These are phyloP conservation scores for Euleptes europaea DNA, from an alignment of 2,113 vertebrate species.

Conservation along the genomic window DNA sequence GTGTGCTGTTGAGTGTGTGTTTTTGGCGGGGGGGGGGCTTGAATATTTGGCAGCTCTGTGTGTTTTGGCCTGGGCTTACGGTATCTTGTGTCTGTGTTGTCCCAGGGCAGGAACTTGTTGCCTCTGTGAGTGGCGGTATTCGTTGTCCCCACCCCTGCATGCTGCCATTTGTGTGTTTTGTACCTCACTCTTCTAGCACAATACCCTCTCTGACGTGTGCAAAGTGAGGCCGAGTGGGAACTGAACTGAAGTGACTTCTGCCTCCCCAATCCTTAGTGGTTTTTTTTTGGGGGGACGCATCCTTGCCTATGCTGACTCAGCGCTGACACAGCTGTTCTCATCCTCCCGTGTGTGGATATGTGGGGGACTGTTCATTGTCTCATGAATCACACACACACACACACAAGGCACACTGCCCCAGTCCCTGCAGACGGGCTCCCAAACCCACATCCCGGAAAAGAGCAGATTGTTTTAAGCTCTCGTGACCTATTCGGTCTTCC, in stretches of 20 bases:
- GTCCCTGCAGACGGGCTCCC: neutral
- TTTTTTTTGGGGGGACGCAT: too few species aligned
- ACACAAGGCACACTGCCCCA: neutral
- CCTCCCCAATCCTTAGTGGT: neutral
- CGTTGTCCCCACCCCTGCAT: too few species aligned
- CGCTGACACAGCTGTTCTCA: conserved; percentile 15
- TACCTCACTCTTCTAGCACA: too few species aligned
- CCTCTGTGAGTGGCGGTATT: too few species aligned
- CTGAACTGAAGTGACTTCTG: neutral
- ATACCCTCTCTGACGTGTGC: too few species aligned
- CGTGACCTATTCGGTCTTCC: neutral
- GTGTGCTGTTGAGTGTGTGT: too few species aligned
- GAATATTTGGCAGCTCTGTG: too few species aligned
- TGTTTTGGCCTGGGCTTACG: too few species aligned
- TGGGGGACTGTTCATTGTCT: neutral
- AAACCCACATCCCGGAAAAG: neutral
- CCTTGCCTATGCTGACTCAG: neutral
- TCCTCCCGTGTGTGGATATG: neutral
- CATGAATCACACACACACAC: conserved; percentile 3
- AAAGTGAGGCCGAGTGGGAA: neutral
- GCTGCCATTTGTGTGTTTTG: too few species aligned
- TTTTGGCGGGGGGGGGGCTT: too few species aligned
- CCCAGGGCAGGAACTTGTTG: too few species aligned
- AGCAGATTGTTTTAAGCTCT: neutral
- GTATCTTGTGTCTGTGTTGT: too few species aligned